Conservation (phyloP, 2,888 invertebrate genomes). For the Andrena minutula region DNA sequence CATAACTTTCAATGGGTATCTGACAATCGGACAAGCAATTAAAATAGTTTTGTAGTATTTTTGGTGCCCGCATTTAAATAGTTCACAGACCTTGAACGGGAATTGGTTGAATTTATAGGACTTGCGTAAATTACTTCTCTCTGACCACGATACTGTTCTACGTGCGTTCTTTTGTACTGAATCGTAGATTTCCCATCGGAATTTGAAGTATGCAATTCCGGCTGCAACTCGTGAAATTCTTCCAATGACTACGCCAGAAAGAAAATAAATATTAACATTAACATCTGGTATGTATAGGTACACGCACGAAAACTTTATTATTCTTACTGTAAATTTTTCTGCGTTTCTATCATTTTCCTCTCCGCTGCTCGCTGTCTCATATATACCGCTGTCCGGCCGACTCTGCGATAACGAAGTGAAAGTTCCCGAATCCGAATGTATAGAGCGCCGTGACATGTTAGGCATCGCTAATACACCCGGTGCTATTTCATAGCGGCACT, state of each 20-base stretch:
- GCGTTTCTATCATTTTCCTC: conserved; percentile 21
- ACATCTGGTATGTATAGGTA: not conserved
- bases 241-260: conserved; percentile 8
- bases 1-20: not conserved
- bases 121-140: conserved; percentile 72
- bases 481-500: conserved; percentile 92
- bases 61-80: not conserved
- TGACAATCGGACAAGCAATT: too few relatives aligned
- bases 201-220: conserved; percentile 60
- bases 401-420: conserved; percentile 55
- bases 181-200: conserved; percentile 65
- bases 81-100: conserved; percentile 52
- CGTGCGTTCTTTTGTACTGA: conserved; percentile 73
- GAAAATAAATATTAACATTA: not conserved
- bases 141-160: conserved; percentile 74
- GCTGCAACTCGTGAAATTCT: conserved; percentile 22
- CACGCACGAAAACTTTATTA: not conserved
- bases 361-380: conserved; percentile 36
- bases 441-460: conserved; percentile 94
- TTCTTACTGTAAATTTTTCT: conserved; percentile 44
- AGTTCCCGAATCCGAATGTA: conserved; percentile 74
- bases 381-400: conserved; percentile 45
- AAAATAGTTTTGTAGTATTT: too few relatives aligned
- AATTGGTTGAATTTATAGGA: conserved; percentile 14
- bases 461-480: conserved; percentile 94